Base-by-base conservation (phyloP, 2,113 vertebrate species). In the Butorides virescens region DNA sequence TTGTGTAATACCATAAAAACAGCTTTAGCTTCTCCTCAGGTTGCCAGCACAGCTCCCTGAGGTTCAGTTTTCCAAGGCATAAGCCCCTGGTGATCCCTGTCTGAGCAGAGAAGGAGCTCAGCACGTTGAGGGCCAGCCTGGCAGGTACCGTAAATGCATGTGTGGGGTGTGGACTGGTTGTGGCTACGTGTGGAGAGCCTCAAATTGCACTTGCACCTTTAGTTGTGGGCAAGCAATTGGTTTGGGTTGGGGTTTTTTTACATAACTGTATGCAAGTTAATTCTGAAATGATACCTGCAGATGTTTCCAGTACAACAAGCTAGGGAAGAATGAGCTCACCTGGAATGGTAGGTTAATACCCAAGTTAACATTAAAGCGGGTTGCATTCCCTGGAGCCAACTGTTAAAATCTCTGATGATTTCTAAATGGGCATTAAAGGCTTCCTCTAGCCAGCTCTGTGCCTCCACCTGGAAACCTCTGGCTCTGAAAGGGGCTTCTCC, bases 121-220 rank as follows among this genome's bases (percentile, higher is more conserved):
- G 56, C 61, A 25, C 0, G 0, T 12, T 0, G 0, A 59, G 79
- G 44, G 11, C 25, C 67, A 90, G 71, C 67, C 77, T 80, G 86
- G 72, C 46, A 73, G 55, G 86, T 49, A 8, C 77, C 0, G 0
- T n/a, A 44, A 75, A 18, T 36, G 19, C 22, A 34, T 25, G 36
- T 49, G 74, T 47, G 63, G 52, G 37, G 34, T 73, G 79, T 63
- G 87, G 52, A 15, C 53, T 22, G 74, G 30, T 32, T 72, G 62
- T 71, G 67, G 52, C 26, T 72, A 0, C 2, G 18, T n/a, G 55
- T 68, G 68, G 53, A 68, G 30, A 90, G 30, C n/a, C 46, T 62
- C 90, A 77, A 10, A 27, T 42, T 78, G 50, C 39, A 20, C 61
- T n/a, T 82, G 42, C 13, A 65, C 13, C 47, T 63, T 63, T 63